Evolutionary conservation across 2,797 vertebrate genomes (phyloP), one percentile per base, ranked within the genome.

Genomic region (Onychomys arenicola): DNA sequence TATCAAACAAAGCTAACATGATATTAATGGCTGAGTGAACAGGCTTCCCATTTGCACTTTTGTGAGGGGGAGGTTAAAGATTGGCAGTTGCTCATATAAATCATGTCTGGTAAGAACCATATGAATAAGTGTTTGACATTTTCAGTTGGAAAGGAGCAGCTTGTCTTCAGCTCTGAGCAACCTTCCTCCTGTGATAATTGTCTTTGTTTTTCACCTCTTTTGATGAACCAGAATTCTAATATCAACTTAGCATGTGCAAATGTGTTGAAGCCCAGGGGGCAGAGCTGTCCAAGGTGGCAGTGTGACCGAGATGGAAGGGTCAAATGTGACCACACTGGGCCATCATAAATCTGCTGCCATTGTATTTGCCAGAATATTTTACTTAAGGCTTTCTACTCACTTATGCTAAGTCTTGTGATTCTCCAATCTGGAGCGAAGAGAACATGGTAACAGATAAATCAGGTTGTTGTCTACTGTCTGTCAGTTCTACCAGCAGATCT

Each of bases 91-190:
- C 95, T 97, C 93, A 7, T 95, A 87, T 97, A 93, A 97, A 93
- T 97, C 90, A 78, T 37, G 61, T 97, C 93, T 97, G 95, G 32
- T 23, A 92, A 96, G 92, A 90, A 40, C 65, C 16, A 11, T 78
- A 84, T 97, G 97, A 96, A 81, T 95, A 97, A 63, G 93, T 93
- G 90, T 77, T 96, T 97, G 96, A 89, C 87, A 25, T 93, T 98
- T 98, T 93, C 97, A 84, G 96, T 94, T 94, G 85, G 94, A 94
- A 97, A 96, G 83, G 27, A 98, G 95, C 93, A 98, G 96, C 97
- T 97, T 95, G 97, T 95, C 95, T 97, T 96, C 75, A 25, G 75
- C 88, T 95, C 89, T 92, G 67, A 95, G 92, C 94, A 96, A 49
- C 2, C 89, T 92, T 95, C 84, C 91, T 37, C 65, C 94, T 84